Conservation (phyloP, 2,888 invertebrate genomes). For the Drosophila paramelanica region DNA sequence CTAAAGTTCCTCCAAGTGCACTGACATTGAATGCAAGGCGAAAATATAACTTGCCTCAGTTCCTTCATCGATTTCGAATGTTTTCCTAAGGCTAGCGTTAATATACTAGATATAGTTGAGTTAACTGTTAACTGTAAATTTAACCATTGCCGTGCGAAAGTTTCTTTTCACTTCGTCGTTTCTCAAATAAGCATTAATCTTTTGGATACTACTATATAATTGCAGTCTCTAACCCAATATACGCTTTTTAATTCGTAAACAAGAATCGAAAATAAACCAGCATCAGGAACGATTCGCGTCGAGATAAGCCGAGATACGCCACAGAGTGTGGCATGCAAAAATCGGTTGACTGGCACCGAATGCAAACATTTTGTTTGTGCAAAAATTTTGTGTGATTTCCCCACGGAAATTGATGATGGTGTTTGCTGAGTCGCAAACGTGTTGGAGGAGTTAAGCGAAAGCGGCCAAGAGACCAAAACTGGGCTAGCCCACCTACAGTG, state of each 20-base stretch:
- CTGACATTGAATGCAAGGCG: neutral
- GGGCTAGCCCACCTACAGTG: constrained; percentile 75
- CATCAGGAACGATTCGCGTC: neutral
- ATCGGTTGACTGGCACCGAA: constrained; percentile 28
- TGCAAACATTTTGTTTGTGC: constrained; percentile 77
- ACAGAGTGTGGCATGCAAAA: constrained; percentile 48
- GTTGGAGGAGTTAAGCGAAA: constrained; percentile 70
- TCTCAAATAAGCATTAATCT: too few species aligned
- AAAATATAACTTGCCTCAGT: too few species aligned
- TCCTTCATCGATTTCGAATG: neutral
- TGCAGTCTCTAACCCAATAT: too few species aligned
- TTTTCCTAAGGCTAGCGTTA: too few species aligned
- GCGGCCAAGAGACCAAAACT: constrained; percentile 36
- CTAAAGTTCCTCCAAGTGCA: neutral
- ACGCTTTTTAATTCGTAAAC: too few species aligned
- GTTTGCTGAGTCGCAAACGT: constrained; percentile 79
- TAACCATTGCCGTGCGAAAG: too few species aligned
- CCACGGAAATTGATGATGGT: constrained; percentile 81
- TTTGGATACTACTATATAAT: too few species aligned
- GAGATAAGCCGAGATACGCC: constrained; percentile 21
- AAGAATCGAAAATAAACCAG: too few species aligned
- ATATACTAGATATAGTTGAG: too few species aligned
- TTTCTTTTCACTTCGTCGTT: too few species aligned
- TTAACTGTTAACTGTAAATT: too few species aligned
- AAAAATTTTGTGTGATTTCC: constrained; percentile 81